A percentile compares a stretch with the other conserved stretches of the same genome.
phyloP scores from a whole-genome alignment of 2,888 invertebrate genomes.

The Hyalella azteca region DNA sequence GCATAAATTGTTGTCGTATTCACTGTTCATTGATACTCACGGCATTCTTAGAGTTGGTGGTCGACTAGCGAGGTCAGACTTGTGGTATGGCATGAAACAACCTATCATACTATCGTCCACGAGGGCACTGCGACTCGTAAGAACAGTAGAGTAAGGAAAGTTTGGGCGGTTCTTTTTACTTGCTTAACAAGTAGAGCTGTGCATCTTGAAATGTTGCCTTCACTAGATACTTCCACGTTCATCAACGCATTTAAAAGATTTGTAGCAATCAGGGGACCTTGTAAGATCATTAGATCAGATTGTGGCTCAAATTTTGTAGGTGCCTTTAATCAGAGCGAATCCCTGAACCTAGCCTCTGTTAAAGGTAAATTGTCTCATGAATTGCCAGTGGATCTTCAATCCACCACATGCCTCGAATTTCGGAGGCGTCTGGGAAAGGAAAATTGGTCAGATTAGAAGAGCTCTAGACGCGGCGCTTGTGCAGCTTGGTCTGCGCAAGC shows the following conservation, averaged over 20 bases:
- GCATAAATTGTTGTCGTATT: neutral
- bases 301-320: neutral
- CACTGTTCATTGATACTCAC: neutral
- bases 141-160: neutral
- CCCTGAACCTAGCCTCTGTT: neutral
- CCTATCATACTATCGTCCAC: too few species aligned
- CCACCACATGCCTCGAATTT: too few species aligned
- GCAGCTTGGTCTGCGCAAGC: neutral
- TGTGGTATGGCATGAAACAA: too few species aligned
- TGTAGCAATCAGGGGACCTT: too few species aligned
- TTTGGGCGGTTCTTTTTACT: neutral
- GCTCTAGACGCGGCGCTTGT: neutral
- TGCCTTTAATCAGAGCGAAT: neutral
- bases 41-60: too few species aligned
- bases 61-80: too few species aligned
- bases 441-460: neutral
- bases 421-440: neutral
- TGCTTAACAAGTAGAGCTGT: neutral
- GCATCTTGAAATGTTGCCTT: neutral
- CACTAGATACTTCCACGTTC: neutral
- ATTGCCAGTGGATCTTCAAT: too few species aligned
- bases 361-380: too few species aligned
- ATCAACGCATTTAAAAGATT: neutral
- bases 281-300: neutral
- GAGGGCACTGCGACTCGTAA: neutral